A percentile compares a stretch with the other conserved stretches of the same genome.
Conservation (phyloP, 2,888 invertebrate species). For the Drosophila atripex region DNA sequence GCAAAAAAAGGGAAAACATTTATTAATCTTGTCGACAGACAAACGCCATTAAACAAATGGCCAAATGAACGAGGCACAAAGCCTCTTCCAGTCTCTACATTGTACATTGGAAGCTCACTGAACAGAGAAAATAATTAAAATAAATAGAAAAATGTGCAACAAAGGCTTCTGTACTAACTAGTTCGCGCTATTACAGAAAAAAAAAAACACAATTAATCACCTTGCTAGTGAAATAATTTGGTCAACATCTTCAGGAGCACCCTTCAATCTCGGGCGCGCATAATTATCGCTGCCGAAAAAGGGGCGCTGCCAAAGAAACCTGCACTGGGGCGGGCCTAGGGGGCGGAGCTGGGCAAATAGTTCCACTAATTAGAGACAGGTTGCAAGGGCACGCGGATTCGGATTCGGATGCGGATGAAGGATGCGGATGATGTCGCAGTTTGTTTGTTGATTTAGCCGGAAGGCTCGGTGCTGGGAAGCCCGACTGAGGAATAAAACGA, state of each 20-base stretch:
- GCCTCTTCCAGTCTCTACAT: no score
- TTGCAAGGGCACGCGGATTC: conserved; percentile 32
- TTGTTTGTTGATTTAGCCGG: conserved; percentile 40
- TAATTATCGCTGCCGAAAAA: conserved; percentile 22
- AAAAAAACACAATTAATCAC: background rate
- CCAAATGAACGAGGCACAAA: background rate
- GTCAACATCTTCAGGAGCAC: background rate
- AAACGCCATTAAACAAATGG: conserved; percentile 54
- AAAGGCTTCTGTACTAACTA: background rate
- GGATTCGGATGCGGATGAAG: conserved; percentile 12
- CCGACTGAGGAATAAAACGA: background rate
- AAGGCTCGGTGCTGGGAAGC: conserved; percentile 6
- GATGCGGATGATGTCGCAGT: conserved; percentile 38
- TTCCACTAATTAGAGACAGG: conserved; percentile 44
- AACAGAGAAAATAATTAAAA: background rate
- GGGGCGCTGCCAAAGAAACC: background rate
- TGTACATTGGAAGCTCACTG: no score
- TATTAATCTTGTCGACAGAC: conserved; percentile 56
- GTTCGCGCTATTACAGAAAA: background rate
- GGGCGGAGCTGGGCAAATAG: conserved; percentile 29
- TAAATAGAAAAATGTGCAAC: no score
- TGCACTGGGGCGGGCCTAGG: background rate
- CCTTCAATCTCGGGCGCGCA: conserved; percentile 12
- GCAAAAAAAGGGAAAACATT: conserved; percentile 45
- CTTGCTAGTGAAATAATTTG: background rate